Conservation (phyloP, 2,797 vertebrate genomes). For the Melanotaenia pygmaea region DNA sequence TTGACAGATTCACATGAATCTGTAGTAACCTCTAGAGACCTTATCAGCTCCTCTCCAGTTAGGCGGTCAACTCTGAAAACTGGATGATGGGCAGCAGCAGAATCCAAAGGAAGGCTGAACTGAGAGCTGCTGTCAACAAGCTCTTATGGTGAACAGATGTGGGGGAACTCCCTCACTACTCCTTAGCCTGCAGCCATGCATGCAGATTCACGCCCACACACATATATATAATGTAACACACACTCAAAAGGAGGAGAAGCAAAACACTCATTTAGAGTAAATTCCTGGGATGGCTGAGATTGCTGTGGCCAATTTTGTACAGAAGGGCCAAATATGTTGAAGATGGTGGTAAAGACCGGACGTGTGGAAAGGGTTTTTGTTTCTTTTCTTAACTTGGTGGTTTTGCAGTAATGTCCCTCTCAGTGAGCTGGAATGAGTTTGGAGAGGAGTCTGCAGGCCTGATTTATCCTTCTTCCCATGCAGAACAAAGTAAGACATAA, state of each 20-base stretch:
- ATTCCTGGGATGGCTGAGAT: slow-evolving; percentile 81
- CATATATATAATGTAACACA: slow-evolving; percentile 54
- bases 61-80: slow-evolving; percentile 26
- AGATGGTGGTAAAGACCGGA: slow-evolving; percentile 63
- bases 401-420: slow-evolving; percentile 26
- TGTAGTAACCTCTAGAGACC: slow-evolving; percentile 9
- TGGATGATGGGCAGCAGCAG: slow-evolving; percentile 19
- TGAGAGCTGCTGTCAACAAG: slow-evolving; percentile 83
- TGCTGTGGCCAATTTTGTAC: slow-evolving; percentile 58
- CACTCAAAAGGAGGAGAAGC: slow-evolving; percentile 57
- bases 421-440: slow-evolving; percentile 42
- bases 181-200: slow-evolving; percentile 74
- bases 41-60: slow-evolving; percentile 33
- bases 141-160: slow-evolving; percentile 88
- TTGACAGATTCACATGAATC: not conserved
- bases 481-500: slow-evolving; percentile 70
- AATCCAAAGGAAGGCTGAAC: slow-evolving; percentile 63
- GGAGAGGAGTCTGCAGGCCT: slow-evolving; percentile 31
- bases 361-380: slow-evolving; percentile 12
- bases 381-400: slow-evolving; percentile 26
- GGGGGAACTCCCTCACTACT: slow-evolving; percentile 80
- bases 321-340: slow-evolving; percentile 8
- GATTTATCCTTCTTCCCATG: slow-evolving; percentile 67
- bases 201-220: slow-evolving; percentile 42
- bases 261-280: slow-evolving; percentile 84